A percentile compares a stretch with the other conserved stretches of the same genome.
These are phyloP conservation scores for Bombyx huttoni DNA, from an alignment of 2,888 invertebrate species.

Conservation along the genomic window DNA sequence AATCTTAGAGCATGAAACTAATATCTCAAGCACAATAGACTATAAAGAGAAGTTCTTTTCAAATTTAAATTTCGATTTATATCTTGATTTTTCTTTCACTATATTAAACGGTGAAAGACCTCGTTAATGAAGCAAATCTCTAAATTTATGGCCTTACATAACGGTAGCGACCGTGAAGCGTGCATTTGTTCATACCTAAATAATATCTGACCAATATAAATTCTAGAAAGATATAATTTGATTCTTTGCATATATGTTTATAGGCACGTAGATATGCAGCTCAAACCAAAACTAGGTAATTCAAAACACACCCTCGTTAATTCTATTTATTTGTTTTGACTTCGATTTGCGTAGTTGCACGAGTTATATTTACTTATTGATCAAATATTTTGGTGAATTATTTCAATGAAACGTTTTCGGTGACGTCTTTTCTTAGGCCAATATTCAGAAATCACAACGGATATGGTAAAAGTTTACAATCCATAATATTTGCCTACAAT, in stretches of 20 bases:
- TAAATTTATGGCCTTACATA: slow-evolving; percentile 35
- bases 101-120: slow-evolving; percentile 32
- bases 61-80: slow-evolving; percentile 11
- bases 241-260: not conserved
- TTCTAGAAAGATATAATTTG: not conserved
- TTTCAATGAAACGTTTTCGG: too few species aligned
- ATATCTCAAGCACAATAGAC: not conserved
- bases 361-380: too few species aligned
- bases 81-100: slow-evolving; percentile 13
- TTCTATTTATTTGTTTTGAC: too few species aligned
- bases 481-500: slow-evolving; percentile 11
- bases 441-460: too few species aligned
- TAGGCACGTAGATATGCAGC: too few species aligned
- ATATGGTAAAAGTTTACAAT: slow-evolving; percentile 11
- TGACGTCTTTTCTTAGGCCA: too few species aligned
- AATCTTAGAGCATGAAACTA: too few species aligned
- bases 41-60: not conserved
- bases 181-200: not conserved
- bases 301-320: too few species aligned
- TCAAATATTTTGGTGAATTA: too few species aligned
- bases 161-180: slow-evolving; percentile 17
- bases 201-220: not conserved
- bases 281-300: too few species aligned
- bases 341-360: too few species aligned
- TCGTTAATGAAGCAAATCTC: slow-evolving; percentile 42